phyloP scores from a whole-genome alignment of 2,113 vertebrate species.

The Salvelinus alpinus region DNA sequence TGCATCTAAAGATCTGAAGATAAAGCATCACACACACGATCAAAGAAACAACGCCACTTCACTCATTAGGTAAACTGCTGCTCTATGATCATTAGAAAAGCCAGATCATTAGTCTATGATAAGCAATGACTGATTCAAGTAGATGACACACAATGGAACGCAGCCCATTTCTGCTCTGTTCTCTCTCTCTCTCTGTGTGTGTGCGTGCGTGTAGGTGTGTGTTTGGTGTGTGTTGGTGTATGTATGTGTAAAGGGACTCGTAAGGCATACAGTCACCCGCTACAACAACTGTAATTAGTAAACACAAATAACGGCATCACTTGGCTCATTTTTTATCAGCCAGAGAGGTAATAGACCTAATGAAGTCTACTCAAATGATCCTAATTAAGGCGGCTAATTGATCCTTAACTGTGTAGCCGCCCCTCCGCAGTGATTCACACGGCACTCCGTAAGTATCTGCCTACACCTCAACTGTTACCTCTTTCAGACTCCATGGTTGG shows the following conservation, averaged over 20 bases:
- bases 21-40: constrained; percentile 9
- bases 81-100: constrained; percentile 43
- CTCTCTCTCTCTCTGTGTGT: not conserved
- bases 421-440: constrained; percentile 10
- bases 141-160: constrained; percentile 27
- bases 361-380: constrained; percentile 54
- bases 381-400: constrained; percentile 56
- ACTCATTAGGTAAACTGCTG: constrained; percentile 14
- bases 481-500: not conserved
- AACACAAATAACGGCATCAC: constrained; percentile 39
- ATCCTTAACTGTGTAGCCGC: constrained; percentile 25
- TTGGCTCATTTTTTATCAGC: constrained; percentile 53
- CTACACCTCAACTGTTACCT: not conserved
- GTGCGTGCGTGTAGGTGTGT: not conserved
- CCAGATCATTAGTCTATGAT: constrained; percentile 40
- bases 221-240: too few species aligned
- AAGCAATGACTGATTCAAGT: constrained; percentile 40
- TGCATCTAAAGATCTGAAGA: not conserved
- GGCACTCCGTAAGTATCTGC: too few species aligned
- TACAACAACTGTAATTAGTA: constrained; percentile 59
- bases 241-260: constrained; percentile 22
- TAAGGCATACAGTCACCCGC: constrained; percentile 43
- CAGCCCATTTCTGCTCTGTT: not conserved
- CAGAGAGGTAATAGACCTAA: constrained; percentile 57
- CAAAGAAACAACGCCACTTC: constrained; percentile 7